These are phyloP conservation scores for Heliconius congener DNA, from an alignment of 1,140 invertebrate species.

Conservation along the genomic window DNA sequence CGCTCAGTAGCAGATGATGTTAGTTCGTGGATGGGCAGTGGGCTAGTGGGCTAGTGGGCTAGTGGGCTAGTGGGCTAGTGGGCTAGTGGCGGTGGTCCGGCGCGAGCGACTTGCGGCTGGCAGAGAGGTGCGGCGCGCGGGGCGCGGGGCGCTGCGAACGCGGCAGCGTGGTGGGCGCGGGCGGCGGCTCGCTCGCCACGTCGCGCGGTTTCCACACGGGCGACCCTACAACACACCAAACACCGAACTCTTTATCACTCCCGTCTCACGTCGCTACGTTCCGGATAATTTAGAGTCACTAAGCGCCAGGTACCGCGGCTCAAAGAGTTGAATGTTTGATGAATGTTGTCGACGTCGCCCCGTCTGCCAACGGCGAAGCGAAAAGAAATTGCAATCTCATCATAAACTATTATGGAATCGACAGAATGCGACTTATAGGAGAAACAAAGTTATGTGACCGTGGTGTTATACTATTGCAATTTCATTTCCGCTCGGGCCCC, in stretches of 20 bases:
- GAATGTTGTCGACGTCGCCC: conserved; percentile 67
- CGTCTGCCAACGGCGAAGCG: conserved; percentile 44
- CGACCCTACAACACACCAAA: conserved; percentile 89
- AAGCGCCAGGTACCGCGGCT: conserved; percentile 45
- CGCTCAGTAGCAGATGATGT: background rate
- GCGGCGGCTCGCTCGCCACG: conserved; percentile 76
- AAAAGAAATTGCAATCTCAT: conserved; percentile 29
- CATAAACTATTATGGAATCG: background rate
- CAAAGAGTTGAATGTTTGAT: conserved; percentile 83
- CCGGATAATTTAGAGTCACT: conserved; percentile 37
- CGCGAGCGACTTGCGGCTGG: conserved; percentile 80
- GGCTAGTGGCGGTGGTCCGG: conserved; percentile 76
- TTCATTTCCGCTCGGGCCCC: conserved; percentile 32
- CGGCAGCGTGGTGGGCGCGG: conserved; percentile 74
- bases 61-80: conserved; percentile 40
- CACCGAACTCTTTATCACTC: conserved; percentile 78
- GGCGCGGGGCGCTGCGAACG: conserved; percentile 77
- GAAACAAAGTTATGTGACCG: background rate
- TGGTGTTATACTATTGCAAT: conserved; percentile 32
- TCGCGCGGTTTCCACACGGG: conserved; percentile 96
- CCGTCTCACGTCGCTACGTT: conserved; percentile 29
- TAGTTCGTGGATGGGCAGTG: background rate
- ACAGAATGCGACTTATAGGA: background rate
- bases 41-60: conserved; percentile 39
- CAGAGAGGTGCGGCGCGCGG: conserved; percentile 73